A percentile compares a stretch with the other conserved stretches of the same genome.
phyloP scores from a whole-genome alignment of 2,113 vertebrate genomes.

The Fregata magnificens region DNA sequence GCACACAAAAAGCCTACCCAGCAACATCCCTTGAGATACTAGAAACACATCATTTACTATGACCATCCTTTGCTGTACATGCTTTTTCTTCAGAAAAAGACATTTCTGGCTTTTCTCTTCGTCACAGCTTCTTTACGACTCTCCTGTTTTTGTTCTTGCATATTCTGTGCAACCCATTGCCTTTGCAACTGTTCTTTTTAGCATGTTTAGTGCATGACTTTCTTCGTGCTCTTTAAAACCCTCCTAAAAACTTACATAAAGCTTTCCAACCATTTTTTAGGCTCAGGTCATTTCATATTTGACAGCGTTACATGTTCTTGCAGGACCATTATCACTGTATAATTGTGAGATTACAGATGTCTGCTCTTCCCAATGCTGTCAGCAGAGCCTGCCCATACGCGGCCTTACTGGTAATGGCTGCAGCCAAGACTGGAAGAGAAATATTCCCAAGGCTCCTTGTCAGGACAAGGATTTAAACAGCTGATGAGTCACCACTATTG shows the following conservation, averaged over 20 bases:
- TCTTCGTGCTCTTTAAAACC: background rate
- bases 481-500: background rate
- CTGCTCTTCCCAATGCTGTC: background rate
- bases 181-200: too few relatives aligned
- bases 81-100: background rate
- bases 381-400: background rate
- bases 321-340: background rate
- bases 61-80: background rate
- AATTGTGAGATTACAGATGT: background rate
- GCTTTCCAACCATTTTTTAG: background rate
- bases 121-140: background rate
- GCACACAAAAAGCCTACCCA: background rate
- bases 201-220: background rate
- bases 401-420: background rate
- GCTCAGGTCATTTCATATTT: background rate
- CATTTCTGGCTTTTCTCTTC: background rate
- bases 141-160: background rate
- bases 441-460: background rate
- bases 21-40: too few relatives aligned
- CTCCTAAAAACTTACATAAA: background rate
- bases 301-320: background rate
- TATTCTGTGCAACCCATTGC: background rate
- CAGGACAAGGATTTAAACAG: background rate
- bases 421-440: background rate
- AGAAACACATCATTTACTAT: too few relatives aligned